Evolutionary conservation across 2,113 vertebrate species (phyloP).

Genomic region (Heptranchias perlo): DNA sequence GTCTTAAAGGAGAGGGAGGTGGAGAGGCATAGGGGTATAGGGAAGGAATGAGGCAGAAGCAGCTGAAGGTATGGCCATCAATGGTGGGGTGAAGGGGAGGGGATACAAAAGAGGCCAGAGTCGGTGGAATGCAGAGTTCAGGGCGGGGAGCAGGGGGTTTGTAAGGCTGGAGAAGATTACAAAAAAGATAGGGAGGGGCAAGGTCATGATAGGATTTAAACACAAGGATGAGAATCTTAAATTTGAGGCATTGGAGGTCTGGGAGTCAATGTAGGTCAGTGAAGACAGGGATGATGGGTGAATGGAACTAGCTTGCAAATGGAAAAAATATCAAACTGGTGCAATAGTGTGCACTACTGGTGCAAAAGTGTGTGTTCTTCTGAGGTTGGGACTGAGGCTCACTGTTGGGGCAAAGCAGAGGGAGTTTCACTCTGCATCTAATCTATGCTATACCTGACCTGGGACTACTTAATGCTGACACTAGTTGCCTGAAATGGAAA

Average conservation of each 20-base stretch:
- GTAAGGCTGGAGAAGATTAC: not conserved
- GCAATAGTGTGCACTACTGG: not conserved
- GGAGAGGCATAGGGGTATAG: not conserved
- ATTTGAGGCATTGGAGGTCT: not conserved
- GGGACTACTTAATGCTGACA: not conserved
- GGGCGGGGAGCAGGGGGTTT: no score
- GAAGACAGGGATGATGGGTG: not conserved
- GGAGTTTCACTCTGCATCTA: not conserved
- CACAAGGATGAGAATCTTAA: not conserved
- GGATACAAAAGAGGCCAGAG: not conserved
- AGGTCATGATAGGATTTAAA: not conserved
- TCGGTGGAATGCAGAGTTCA: not conserved
- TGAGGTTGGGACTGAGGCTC: not conserved
- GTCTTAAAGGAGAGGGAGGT: not conserved
- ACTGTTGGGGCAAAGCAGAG: not conserved
- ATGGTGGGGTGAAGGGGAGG: not conserved
- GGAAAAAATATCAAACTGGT: not conserved
- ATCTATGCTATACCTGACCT: not conserved
- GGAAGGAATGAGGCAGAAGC: not conserved
- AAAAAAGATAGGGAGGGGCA: not conserved
- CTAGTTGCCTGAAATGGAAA: not conserved
- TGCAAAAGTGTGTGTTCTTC: not conserved
- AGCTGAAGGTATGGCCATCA: not conserved
- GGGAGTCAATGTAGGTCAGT: not conserved
- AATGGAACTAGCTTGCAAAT: not conserved